Evolutionary conservation across 1,140 invertebrate species (phyloP), one percentile per base, ranked within the genome.

Genomic region (Pseudachorutes palmiensis): DNA sequence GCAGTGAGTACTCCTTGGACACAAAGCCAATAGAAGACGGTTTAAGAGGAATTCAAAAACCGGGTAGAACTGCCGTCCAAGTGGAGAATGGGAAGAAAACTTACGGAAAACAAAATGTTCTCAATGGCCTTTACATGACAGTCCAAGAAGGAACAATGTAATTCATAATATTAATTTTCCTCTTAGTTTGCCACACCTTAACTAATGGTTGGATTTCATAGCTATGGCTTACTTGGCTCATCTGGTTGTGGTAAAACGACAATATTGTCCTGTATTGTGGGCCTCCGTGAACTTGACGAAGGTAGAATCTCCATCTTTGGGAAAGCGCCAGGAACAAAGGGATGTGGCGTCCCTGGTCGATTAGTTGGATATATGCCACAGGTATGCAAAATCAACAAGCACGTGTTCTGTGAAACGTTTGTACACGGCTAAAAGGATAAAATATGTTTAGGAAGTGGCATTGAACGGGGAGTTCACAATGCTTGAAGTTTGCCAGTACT

Each of bases 181-280:
- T 45, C 36, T 12, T 12, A 45, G 19, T 9, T 45, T 45, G 36
- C 9, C 36, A 58, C 22, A 9, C 5, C 14, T 58, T 58, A 29
- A 9, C 9, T 58, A 14, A 14, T 14, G 14, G 45, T 48, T 48
- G 14, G 14, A 48, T 58, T 22, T 5, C 5, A 58, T 24, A 92
- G 90, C 76, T 94, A 94, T 76, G 90, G 90, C 68, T 81, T 94
- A 5, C 80, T 94, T 29, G 90, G 89, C 28, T 90, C 88, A 41
- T 91, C 87, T 65, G 90, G 90, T 22, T 90, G 88, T 76, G 87
- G 88, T 2, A 90, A 92, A 81, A 90, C 88, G 0, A 95, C 92
- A 0, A 79, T 94, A 2, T 81, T 95, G 1, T 88, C 88, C 14
- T 93, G 90, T 76, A 89, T 93, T 66, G 91, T 94, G 0, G 91